Evolutionary conservation across 2,888 invertebrate genomes (phyloP).

Genomic region (Dorcus hopei): DNA sequence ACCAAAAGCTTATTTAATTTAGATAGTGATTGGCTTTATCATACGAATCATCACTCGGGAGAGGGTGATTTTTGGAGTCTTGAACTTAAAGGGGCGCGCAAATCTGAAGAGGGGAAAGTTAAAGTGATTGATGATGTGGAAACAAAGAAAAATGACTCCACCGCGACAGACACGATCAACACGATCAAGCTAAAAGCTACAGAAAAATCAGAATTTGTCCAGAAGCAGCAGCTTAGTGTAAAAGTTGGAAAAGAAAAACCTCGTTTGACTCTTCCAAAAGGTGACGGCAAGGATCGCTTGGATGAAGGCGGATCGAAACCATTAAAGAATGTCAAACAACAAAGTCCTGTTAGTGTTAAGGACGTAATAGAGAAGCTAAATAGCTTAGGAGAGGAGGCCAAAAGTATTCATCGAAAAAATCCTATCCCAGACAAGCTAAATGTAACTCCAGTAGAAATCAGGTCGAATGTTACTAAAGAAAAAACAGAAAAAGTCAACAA

Average conservation of each 20-base stretch:
- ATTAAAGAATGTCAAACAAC: neutral
- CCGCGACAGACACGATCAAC: neutral
- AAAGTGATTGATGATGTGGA: neutral
- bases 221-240: too few species aligned
- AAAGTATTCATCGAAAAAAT: neutral
- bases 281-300: neutral
- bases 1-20: conserved; percentile 61
- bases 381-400: conserved; percentile 4
- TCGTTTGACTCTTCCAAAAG: too few species aligned
- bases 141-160: neutral
- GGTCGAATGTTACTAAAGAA: neutral
- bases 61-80: neutral
- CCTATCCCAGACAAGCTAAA: neutral
- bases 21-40: conserved; percentile 43
- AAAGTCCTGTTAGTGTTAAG: conserved; percentile 33
- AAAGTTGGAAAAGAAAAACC: too few species aligned
- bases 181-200: neutral
- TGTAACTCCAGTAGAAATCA: neutral
- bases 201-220: too few species aligned
- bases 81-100: conserved; percentile 9
- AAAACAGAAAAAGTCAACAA: neutral
- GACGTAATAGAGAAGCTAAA: conserved; percentile 39
- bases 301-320: neutral
- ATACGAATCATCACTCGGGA: conserved; percentile 26
- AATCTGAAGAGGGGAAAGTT: conserved; percentile 12